A percentile compares a stretch with the other conserved stretches of the same genome.
phyloP scores from a whole-genome alignment of 1,140 invertebrate genomes.

The Cephus cinctus region DNA sequence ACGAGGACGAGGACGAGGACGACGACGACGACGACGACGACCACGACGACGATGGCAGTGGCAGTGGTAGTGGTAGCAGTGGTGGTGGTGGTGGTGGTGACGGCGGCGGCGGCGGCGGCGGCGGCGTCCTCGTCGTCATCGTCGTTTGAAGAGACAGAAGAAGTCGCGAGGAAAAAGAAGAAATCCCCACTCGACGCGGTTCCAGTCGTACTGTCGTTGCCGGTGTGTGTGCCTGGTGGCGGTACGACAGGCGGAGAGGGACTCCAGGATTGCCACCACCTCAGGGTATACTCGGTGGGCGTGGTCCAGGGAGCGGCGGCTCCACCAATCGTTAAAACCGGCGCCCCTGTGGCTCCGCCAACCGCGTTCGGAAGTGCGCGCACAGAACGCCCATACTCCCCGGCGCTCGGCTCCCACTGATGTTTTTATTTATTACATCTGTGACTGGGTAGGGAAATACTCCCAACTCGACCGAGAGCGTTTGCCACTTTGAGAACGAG shows the following conservation, averaged over 20 bases:
- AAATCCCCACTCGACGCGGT: conserved; percentile 43
- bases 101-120: no score
- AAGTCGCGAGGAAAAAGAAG: conserved; percentile 51
- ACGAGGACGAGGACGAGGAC: no score
- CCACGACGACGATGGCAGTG: no score
- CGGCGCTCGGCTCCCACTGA: conserved; percentile 52
- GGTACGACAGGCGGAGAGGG: conserved; percentile 15
- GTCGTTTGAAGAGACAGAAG: conserved; percentile 28
- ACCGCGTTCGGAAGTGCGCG: conserved; percentile 37
- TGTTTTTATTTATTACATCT: conserved; percentile 70
- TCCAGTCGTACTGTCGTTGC: conserved; percentile 46
- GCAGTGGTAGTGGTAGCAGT: no score
- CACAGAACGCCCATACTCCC: conserved; percentile 41
- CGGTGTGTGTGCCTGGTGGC: conserved; percentile 30
- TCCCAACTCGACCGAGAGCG: conserved; percentile 57
- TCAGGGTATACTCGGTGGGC: conserved; percentile 22
- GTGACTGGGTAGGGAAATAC: conserved; percentile 62
- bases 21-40: no score
- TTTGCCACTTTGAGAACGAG: conserved; percentile 58
- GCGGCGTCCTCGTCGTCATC: no score
- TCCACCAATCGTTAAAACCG: conserved; percentile 33
- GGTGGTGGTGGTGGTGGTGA: no score
- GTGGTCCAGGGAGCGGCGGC: conserved; percentile 18
- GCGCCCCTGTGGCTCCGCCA: conserved; percentile 21
- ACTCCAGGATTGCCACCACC: not conserved